Evolutionary conservation across 2,113 vertebrate genomes (phyloP).

Genomic region (Lethenteron reissneri): DNA sequence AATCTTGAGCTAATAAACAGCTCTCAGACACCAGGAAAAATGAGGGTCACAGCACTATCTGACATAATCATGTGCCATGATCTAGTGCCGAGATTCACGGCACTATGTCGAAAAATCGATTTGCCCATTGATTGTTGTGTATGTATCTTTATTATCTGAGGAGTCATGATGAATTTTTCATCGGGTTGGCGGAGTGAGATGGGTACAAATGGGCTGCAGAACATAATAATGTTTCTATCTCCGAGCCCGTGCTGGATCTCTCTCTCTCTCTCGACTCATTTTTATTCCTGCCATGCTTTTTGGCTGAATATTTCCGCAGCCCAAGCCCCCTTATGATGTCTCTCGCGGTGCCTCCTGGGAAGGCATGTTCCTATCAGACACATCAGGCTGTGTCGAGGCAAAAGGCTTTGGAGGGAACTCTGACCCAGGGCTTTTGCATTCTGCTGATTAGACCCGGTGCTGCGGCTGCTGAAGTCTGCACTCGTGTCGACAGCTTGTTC

Average conservation of each 20-base stretch:
- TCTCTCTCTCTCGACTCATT: neutral
- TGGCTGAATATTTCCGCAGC: neutral
- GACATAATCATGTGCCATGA: no score
- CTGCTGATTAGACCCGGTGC: constrained; percentile 2
- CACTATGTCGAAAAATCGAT: neutral
- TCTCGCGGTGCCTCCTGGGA: constrained; percentile 2
- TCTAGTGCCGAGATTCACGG: neutral
- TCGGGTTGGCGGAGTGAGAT: no score
- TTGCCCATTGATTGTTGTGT: neutral
- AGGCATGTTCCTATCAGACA: constrained; percentile 4
- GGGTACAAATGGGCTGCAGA: no score
- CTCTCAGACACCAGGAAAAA: no score
- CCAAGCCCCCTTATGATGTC: constrained; percentile 6
- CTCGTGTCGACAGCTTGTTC: constrained; percentile 4
- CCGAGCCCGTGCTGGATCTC: no score
- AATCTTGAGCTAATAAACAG: no score
- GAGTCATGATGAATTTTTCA: no score
- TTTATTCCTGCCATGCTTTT: neutral
- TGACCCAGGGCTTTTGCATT: constrained; percentile 5
- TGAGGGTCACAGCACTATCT: no score
- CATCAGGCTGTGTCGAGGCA: constrained; percentile 4
- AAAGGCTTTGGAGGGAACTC: constrained; percentile 4
- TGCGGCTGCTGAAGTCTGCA: neutral
- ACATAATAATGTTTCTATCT: no score
- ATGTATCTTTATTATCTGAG: constrained; percentile 1